phyloP scores from a whole-genome alignment of 2,888 invertebrate genomes.

The Harpalus rubripes region DNA sequence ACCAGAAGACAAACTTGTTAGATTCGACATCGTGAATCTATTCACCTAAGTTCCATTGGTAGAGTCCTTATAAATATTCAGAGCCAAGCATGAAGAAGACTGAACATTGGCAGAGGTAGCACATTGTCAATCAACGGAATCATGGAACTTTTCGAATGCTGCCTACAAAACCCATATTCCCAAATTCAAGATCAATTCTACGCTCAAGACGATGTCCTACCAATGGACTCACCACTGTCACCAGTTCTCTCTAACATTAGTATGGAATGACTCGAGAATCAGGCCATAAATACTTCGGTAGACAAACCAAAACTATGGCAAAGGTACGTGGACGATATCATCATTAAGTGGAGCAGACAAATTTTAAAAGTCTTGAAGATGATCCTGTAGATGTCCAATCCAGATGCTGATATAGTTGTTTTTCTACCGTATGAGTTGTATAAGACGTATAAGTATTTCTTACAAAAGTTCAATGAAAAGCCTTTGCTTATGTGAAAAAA shows the following conservation, averaged over 20 bases:
- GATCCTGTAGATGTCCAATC: too few species aligned
- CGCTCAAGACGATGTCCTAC: not conserved
- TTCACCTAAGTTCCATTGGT: slow-evolving; percentile 20
- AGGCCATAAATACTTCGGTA: not conserved
- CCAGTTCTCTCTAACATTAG: not conserved
- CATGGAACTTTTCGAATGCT: slow-evolving; percentile 15
- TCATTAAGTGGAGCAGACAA: not conserved
- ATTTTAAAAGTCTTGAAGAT: not conserved
- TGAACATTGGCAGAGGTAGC: too few species aligned
- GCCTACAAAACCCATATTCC: not conserved
- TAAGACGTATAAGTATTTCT: too few species aligned
- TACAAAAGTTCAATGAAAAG: too few species aligned
- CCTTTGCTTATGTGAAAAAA: too few species aligned
- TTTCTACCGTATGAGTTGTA: too few species aligned
- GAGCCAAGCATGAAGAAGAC: not conserved
- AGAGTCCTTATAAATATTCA: too few species aligned
- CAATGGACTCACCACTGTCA: not conserved
- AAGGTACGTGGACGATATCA: slow-evolving; percentile 9
- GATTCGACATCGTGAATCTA: slow-evolving; percentile 7
- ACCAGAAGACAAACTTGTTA: slow-evolving; percentile 11
- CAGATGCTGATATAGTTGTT: too few species aligned
- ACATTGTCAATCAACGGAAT: too few species aligned
- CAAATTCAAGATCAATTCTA: not conserved
- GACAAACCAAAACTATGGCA: not conserved
- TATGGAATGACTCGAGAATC: slow-evolving; percentile 15